Percentiles rank a stretch among this genome's conserved stretches.
phyloP scores from a whole-genome alignment of 2,888 invertebrate species.

The Agonopterix subpropinquella region DNA sequence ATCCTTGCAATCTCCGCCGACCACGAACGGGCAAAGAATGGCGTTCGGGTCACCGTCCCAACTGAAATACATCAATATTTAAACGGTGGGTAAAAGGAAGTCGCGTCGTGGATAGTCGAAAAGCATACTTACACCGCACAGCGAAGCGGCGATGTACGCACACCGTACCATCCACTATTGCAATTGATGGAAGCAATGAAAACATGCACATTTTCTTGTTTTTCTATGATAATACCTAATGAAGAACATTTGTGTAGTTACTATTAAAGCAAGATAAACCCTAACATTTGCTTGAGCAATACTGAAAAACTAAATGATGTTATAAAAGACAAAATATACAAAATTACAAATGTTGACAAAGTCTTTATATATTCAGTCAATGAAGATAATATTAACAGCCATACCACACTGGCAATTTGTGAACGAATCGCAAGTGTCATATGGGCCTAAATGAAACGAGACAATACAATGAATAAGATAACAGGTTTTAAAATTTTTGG shows the following conservation, averaged over 20 bases:
- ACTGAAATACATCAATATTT: constrained; percentile 48
- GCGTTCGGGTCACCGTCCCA: constrained; percentile 67
- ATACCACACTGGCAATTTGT: too few relatives aligned
- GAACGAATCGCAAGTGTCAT: too few relatives aligned
- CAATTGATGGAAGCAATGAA: constrained; percentile 23
- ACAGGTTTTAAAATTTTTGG: too few relatives aligned
- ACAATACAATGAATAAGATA: too few relatives aligned
- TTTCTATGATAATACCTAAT: constrained; percentile 28
- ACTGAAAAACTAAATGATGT: too few relatives aligned
- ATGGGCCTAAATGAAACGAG: too few relatives aligned
- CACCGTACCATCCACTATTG: constrained; percentile 31
- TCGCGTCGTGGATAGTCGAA: constrained; percentile 32
- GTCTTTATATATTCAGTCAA: too few relatives aligned
- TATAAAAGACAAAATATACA: background rate
- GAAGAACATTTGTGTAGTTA: constrained; percentile 7
- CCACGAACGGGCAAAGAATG: constrained; percentile 68
- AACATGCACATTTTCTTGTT: constrained; percentile 30
- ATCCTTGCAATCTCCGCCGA: constrained; percentile 69
- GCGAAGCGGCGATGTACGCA: constrained; percentile 44
- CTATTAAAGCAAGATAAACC: background rate
- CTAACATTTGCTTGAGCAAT: too few relatives aligned
- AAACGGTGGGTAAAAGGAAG: background rate
- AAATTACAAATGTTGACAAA: background rate
- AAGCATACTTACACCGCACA: constrained; percentile 56
- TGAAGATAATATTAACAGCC: too few relatives aligned